phyloP scores from a whole-genome alignment of 2,113 vertebrate genomes.

The Emydocephalus ijimae region DNA sequence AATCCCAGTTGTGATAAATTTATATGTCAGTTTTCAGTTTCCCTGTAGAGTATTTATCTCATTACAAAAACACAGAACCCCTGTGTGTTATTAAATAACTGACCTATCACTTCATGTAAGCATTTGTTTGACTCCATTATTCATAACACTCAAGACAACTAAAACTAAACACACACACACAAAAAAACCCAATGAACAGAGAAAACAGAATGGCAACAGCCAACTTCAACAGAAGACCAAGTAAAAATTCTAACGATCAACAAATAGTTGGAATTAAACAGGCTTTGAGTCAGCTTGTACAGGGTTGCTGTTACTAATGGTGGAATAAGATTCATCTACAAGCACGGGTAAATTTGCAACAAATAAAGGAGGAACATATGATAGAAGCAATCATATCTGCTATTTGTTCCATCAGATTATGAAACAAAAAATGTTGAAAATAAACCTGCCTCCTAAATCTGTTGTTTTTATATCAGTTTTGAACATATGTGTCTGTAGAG shows the following conservation, averaged over 20 bases:
- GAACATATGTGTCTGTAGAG: background rate
- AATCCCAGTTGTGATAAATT: background rate
- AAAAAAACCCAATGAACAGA: background rate
- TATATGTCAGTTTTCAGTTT: background rate
- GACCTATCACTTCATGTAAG: background rate
- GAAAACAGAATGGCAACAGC: background rate
- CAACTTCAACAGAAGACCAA: background rate
- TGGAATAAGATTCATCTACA: background rate
- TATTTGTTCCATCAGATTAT: background rate
- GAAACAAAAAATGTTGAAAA: background rate
- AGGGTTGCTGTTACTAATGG: background rate
- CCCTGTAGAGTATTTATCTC: background rate
- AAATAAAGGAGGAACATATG: background rate
- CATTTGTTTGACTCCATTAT: background rate
- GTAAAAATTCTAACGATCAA: background rate
- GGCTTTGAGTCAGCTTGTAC: background rate
- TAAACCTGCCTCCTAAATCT: background rate
- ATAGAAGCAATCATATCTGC: background rate
- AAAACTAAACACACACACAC: background rate
- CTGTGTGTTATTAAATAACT: background rate
- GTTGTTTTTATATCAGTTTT: background rate
- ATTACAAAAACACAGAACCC: background rate
- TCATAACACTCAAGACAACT: background rate
- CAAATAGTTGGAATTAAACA: background rate
- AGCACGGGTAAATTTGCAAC: background rate